Percentiles rank a stretch among this genome's conserved stretches.
These are phyloP conservation scores for Lycocorax pyrrhopterus DNA, from an alignment of 2,113 vertebrate genomes.

Conservation along the genomic window DNA sequence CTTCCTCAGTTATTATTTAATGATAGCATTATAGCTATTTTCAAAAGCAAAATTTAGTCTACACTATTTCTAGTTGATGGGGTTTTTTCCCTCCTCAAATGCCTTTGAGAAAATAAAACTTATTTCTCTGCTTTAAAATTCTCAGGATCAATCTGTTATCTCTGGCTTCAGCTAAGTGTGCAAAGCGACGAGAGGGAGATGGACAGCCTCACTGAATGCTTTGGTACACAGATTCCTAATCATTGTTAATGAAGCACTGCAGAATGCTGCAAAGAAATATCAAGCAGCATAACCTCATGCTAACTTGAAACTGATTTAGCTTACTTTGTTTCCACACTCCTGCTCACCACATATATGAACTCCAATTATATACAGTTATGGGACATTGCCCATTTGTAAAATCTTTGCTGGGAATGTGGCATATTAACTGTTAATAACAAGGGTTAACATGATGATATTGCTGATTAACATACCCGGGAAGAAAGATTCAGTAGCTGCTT, in stretches of 20 bases:
- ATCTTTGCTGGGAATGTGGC: background rate
- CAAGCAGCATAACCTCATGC: background rate
- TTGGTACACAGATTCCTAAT: background rate
- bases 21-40: background rate
- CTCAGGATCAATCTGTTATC: background rate
- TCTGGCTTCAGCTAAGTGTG: background rate
- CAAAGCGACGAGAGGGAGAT: background rate
- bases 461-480: background rate
- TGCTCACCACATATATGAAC: background rate
- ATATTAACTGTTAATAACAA: background rate
- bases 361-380: background rate
- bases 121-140: background rate
- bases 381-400: background rate
- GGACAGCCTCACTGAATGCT: background rate
- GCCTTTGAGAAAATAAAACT: background rate
- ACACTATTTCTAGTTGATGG: background rate
- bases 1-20: background rate
- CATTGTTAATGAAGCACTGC: background rate
- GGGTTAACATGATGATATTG: background rate
- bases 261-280: background rate
- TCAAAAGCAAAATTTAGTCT: background rate
- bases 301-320: background rate
- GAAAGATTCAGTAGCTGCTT: background rate
- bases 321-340: background rate
- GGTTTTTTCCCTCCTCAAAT: rapidly evolving